A percentile compares a stretch with the other conserved stretches of the same genome.
These are phyloP conservation scores for Bubalus kerabau DNA, from an alignment of 2,113 vertebrate species.

Conservation along the genomic window DNA sequence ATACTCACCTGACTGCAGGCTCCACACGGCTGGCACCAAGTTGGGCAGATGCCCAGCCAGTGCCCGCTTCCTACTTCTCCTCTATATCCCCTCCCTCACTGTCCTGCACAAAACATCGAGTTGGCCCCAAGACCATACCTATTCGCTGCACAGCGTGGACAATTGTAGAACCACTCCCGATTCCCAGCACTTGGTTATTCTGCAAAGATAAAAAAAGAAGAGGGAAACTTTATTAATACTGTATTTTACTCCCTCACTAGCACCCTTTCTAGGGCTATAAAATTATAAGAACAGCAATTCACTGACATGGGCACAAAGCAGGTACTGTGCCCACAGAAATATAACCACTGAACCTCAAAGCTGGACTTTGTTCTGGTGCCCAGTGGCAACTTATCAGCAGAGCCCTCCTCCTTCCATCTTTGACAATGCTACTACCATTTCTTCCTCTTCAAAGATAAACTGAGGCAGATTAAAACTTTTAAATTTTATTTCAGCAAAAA, in stretches of 20 bases:
- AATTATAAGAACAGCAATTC: not conserved
- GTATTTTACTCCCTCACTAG: not conserved
- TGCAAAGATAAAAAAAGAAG: slow-evolving; percentile 68
- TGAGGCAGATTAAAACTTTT: not conserved
- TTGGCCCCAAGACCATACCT: slow-evolving; percentile 79
- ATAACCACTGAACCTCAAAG: not conserved
- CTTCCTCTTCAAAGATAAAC: not conserved
- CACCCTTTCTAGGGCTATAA: not conserved
- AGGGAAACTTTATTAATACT: not conserved
- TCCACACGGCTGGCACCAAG: not conserved
- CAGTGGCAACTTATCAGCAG: not conserved
- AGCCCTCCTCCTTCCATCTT: not conserved
- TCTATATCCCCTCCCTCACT: no score
- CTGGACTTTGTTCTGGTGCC: not conserved
- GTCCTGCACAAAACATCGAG: not conserved
- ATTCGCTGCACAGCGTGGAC: slow-evolving; percentile 94
- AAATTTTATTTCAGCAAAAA: not conserved
- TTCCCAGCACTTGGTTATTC: slow-evolving; percentile 96
- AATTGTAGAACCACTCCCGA: slow-evolving; percentile 96
- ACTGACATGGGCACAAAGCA: not conserved
- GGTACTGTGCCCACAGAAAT: not conserved
- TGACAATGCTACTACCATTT: not conserved
- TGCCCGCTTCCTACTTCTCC: not conserved
- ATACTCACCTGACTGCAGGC: not conserved
- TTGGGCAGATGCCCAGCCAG: not conserved